These are phyloP conservation scores for mouse (Mus musculus) DNA, from an alignment of 2,113 vertebrate species.

Conservation along the genomic window GRCm39 chr16:23728001-23728500, in stretches of 20 bases:
- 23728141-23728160: too few species aligned
- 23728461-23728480: background rate
- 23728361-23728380: background rate
- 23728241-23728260: background rate
- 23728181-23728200: too few species aligned
- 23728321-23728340: background rate
- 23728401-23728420: background rate
- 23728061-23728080: too few species aligned
- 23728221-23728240: background rate
- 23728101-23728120: too few species aligned
- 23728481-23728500: background rate
- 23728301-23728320: background rate
- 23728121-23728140: too few species aligned
- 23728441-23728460: conserved; percentile 4
- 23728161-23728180: too few species aligned
- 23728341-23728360: background rate
- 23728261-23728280: conserved; percentile 19
- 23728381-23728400: background rate
- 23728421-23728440: conserved; percentile 39
- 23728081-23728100: too few species aligned
- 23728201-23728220: background rate
- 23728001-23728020: too few species aligned
- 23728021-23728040: too few species aligned
- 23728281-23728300: background rate
- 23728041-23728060: too few species aligned